Evolutionary conservation across 2,888 invertebrate species (phyloP), one percentile per base, ranked within the genome.

Genomic region (Glyphotaelius pellucidus): DNA sequence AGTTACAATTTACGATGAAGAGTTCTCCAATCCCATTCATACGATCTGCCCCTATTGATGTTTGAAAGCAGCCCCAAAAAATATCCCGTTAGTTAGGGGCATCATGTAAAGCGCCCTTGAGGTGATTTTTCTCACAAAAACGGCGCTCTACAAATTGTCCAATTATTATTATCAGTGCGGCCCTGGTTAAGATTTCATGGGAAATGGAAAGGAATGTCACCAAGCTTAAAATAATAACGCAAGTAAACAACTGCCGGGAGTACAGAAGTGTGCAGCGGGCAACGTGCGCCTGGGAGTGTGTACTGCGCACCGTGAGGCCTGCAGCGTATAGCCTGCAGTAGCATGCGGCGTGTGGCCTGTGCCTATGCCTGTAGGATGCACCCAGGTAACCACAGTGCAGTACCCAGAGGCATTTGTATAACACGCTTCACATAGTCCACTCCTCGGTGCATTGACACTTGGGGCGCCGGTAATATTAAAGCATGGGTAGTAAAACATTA

Each of bases 201-300:
- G 67, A 67, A 67, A 67, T 67, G 67, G 67, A 67, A n/a, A 67
- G n/a, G 67, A 67, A 67, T 67, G 67, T 67, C 67, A 67, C 67
- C 67, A n/a, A 67, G 67, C 25, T 67, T 25, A 67, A 67, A 67
- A 67, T 67, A 67, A 67, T 67, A 67, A 67, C n/a, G 67, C 67
- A n/a, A 67, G 67, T 67, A 67, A 67, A 67, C 67, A 67, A 67
- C 67, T n/a, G n/a, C 67, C 11, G n/a, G 67, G 67, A 67, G 67
- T 67, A 7, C 67, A 67, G 67, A 67, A n/a, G 67, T 25, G 67
- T 67, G 67, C 67, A 67, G n/a, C 25, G 67, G 67, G 25, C 67
- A 67, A 67, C 67, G 25, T n/a, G 67, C 67, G 67, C 25, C 7
- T 25, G 67, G 67, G 9, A 52, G 52, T 19, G 67, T n/a, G 67